phyloP scores from a whole-genome alignment of 2,797 vertebrate genomes.

The Chelonia mydas region DNA sequence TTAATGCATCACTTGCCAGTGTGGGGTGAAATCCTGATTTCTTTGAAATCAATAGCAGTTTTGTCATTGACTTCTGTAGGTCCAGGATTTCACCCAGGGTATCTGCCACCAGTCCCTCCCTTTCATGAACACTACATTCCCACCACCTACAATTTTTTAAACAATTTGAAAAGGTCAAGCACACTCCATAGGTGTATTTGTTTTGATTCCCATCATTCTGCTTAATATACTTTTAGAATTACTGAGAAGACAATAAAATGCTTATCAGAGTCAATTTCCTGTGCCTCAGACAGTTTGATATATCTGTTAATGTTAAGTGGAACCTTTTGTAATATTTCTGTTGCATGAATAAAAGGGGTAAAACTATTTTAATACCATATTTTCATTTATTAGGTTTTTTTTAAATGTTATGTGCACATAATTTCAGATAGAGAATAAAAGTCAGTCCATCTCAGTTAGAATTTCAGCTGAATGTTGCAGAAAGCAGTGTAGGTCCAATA shows the following conservation, averaged over 20 bases:
- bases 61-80: not conserved
- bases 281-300: not conserved
- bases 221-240: not conserved
- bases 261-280: not conserved
- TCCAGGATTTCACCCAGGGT: not conserved
- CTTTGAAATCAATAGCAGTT: fast-evolving
- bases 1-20: not conserved
- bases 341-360: not conserved
- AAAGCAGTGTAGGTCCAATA: not conserved
- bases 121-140: fast-evolving
- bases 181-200: fast-evolving
- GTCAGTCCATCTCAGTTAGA: not conserved
- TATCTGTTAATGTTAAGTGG: not conserved
- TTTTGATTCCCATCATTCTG: not conserved
- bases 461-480: not conserved
- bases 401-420: not conserved
- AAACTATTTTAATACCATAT: not conserved
- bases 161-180: not conserved
- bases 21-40: fast-evolving
- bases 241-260: not conserved
- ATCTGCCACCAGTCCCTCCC: not conserved
- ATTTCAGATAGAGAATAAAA: not conserved
- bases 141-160: not conserved
- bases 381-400: not conserved
- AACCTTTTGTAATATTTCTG: not conserved